These are phyloP conservation scores for Fissipunctia ypsillon DNA, from an alignment of 2,888 invertebrate species.

Conservation along the genomic window DNA sequence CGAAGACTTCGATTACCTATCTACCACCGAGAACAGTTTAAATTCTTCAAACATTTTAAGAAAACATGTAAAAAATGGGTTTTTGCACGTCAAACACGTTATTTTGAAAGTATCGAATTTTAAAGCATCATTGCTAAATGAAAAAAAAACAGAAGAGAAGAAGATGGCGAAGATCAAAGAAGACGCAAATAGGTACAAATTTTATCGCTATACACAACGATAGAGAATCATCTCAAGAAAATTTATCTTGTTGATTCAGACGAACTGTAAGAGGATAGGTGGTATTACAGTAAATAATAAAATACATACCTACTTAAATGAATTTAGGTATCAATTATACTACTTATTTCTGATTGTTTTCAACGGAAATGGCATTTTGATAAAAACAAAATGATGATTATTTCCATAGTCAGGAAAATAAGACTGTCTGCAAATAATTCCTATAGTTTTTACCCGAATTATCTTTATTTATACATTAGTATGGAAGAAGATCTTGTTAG, in stretches of 20 bases:
- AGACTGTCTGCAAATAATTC: too few relatives aligned
- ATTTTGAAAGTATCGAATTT: background rate
- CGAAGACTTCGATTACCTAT: constrained; percentile 1
- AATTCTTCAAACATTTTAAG: background rate
- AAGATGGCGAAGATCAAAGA: too few relatives aligned
- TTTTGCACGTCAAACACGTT: constrained; percentile 9
- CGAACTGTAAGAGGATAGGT: background rate
- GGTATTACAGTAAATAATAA: background rate
- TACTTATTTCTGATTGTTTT: background rate
- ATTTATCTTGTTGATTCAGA: background rate
- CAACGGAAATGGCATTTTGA: background rate
- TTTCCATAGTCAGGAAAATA: background rate
- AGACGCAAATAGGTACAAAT: background rate
- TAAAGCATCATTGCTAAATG: too few relatives aligned
- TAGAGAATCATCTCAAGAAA: background rate
- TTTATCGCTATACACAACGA: constrained; percentile 4
- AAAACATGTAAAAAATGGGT: background rate
- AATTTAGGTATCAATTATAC: background rate
- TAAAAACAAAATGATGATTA: background rate
- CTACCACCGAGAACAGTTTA: background rate
- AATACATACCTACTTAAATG: background rate
- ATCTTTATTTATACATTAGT: background rate
- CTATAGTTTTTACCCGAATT: background rate
- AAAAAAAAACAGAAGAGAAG: too few relatives aligned
- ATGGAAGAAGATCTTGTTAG: background rate